These are phyloP conservation scores for Onchidella celtica DNA, from an alignment of 2,888 invertebrate species.

Conservation along the genomic window DNA sequence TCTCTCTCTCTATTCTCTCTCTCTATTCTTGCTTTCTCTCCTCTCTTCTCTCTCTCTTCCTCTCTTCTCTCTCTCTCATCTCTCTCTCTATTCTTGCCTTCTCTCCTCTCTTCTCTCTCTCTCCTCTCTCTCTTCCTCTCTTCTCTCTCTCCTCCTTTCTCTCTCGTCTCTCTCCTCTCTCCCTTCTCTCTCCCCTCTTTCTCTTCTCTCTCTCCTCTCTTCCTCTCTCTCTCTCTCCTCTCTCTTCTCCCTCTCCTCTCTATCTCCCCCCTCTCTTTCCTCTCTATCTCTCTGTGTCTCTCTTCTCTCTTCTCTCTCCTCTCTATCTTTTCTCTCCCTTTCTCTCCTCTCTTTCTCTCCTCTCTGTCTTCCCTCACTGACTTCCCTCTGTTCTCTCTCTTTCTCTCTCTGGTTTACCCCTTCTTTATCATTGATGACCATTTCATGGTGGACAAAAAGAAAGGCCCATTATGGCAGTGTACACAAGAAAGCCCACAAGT, in stretches of 20 bases:
- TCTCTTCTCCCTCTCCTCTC: neutral
- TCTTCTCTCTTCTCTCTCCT: conserved; percentile 9
- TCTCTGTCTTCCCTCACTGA: too few species aligned
- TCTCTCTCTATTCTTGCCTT: neutral
- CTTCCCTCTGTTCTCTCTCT: neutral
- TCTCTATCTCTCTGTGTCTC: conserved; percentile 8
- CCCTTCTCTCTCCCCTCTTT: neutral
- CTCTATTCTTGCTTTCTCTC: neutral
- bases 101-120: too few species aligned
- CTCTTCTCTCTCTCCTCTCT: neutral
- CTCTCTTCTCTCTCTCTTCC: neutral
- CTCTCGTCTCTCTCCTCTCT: neutral
- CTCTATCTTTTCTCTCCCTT: neutral
- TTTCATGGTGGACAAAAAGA: too few species aligned
- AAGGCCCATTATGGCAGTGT: too few species aligned
- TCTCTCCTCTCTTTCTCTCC: neutral
- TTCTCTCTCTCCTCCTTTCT: neutral
- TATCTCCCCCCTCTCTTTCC: neutral
- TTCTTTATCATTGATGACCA: too few species aligned
- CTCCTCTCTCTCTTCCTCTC: too few species aligned
- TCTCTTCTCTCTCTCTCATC: neutral
- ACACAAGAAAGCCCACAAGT: too few species aligned
- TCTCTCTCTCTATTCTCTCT: neutral
- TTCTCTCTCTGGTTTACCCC: neutral
- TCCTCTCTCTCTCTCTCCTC: neutral